phyloP scores from a whole-genome alignment of 2,888 invertebrate genomes.

The Drosophila rellima region DNA sequence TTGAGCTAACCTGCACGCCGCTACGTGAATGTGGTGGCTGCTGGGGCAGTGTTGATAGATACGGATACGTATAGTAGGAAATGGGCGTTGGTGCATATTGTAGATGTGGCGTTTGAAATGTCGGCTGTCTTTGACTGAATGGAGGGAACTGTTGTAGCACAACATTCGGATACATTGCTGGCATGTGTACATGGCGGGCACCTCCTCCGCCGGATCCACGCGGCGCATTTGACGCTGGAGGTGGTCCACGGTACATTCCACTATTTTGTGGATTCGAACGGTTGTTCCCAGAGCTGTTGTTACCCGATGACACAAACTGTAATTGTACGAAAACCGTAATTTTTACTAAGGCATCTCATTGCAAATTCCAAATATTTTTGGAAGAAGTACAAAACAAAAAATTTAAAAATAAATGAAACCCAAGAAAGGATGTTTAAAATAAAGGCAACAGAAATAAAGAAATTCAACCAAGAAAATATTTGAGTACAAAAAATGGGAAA shows the following conservation, averaged over 20 bases:
- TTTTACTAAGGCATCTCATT: not conserved
- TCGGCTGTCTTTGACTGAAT: constrained; percentile 75
- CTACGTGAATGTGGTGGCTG: constrained; percentile 78
- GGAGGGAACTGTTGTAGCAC: constrained; percentile 78
- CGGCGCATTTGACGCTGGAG: constrained; percentile 69
- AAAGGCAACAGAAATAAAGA: not conserved
- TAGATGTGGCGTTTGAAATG: constrained; percentile 74
- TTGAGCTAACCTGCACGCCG: constrained; percentile 73
- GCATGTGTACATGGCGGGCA: constrained; percentile 77
- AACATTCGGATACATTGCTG: constrained; percentile 81
- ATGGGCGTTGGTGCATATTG: constrained; percentile 74
- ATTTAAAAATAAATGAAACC: too few species aligned
- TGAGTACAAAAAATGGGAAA: too few species aligned
- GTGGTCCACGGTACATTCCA: constrained; percentile 80
- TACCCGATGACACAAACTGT: constrained; percentile 80
- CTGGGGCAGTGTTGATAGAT: constrained; percentile 64
- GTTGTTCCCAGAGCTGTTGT: constrained; percentile 76
- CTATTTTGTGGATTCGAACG: constrained; percentile 79
- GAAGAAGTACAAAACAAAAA: not conserved
- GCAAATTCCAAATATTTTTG: too few species aligned
- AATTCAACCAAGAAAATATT: not conserved
- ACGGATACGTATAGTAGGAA: constrained; percentile 68
- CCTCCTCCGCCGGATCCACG: constrained; percentile 47
- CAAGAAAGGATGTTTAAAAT: not conserved
- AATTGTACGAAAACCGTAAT: constrained; percentile 34